A percentile compares a stretch with the other conserved stretches of the same genome.
These are phyloP conservation scores for Psammodynastes pulverulentus DNA, from an alignment of 2,113 vertebrate genomes.

Conservation along the genomic window DNA sequence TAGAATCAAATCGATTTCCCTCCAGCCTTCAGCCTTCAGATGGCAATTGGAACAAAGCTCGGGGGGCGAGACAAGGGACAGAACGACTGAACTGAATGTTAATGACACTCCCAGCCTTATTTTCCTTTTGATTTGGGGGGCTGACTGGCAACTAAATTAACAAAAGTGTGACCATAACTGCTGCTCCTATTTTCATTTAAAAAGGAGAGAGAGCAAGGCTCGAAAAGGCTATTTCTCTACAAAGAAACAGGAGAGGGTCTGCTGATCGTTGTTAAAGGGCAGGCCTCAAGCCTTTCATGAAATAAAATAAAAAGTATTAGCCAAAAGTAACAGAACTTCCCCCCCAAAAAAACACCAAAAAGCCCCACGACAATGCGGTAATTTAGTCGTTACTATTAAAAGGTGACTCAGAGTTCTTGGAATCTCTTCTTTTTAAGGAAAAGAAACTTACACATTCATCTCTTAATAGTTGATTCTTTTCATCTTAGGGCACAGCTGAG, in stretches of 20 bases:
- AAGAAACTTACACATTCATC: slow-evolving; percentile 19
- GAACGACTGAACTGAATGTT: slow-evolving; percentile 97
- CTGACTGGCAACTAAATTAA: slow-evolving; percentile 88
- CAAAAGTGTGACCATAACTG: slow-evolving; percentile 90
- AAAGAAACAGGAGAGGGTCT: slow-evolving; percentile 82
- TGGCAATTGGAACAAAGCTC: slow-evolving; percentile 91
- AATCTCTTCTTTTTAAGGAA: slow-evolving; percentile 51
- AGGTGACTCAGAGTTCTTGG: slow-evolving; percentile 43
- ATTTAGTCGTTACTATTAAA: slow-evolving; percentile 54
- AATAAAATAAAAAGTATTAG: slow-evolving; percentile 70
- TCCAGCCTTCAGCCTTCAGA: slow-evolving; percentile 91
- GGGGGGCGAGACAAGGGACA: slow-evolving; percentile 85
- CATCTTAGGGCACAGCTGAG: slow-evolving; percentile 36
- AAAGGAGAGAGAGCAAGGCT: slow-evolving; percentile 79
- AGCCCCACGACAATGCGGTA: slow-evolving; percentile 59
- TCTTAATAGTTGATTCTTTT: slow-evolving; percentile 63
- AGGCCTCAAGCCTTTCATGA: slow-evolving; percentile 72
- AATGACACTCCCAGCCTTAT: slow-evolving; percentile 94
- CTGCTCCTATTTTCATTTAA: slow-evolving; percentile 85
- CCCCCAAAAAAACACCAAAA: no score
- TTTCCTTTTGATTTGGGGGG: slow-evolving; percentile 85
- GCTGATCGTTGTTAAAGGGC: slow-evolving; percentile 79
- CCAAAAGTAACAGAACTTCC: slow-evolving; percentile 59
- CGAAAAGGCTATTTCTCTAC: slow-evolving; percentile 82
- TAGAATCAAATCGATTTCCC: slow-evolving; percentile 99